Evolutionary conservation across 2,797 vertebrate species (phyloP), one percentile per base, ranked within the genome.

Genomic region (Pagetopsis macropterus): DNA sequence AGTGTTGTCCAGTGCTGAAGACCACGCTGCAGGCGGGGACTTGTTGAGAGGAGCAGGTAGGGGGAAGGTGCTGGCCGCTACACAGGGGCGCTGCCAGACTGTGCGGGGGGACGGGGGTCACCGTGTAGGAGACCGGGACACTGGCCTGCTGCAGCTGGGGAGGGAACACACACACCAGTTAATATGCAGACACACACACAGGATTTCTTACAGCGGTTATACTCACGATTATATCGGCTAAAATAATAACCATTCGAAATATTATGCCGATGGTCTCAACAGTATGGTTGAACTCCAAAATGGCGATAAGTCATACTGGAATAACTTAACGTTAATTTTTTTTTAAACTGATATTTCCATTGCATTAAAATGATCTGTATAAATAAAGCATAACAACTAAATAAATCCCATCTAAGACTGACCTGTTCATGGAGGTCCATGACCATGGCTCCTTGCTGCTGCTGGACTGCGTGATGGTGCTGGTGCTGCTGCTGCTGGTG

Each of bases 371-470:
- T 37, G 9, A 37, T 37, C 7, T 9, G 33, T 37, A 9, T 37
- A 37, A 27, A 27, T 27, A 27, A 27, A 27, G 27, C 27, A 27
- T 37, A 8, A 1, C 0, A 37, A 37, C 6, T 37, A 37, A 37
- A 37, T 27, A 27, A 37, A 37, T 37, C 33, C 33, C 33, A 37
- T 37, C 33, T 37, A 37, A 37, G 17, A 68, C 84, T 59, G 21
- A 99, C 98, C 96, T 98, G 97, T 68, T 99, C 97, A 21, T 98
- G 98, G 69, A 99, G 93, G 90, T 99, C 97, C 93, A 99, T 95
- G 88, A 98, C 95, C 83, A 98, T 91, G 74, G 97, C 91, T 67
- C 96, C 98, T 86, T 97, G 97, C 91, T 97, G 97, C 74, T 96
- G 96, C 11, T 89, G 90, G 0, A 8, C 33, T 37, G 33, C 33